phyloP scores from a whole-genome alignment of 2,113 vertebrate genomes.

The Lanius collurio region DNA sequence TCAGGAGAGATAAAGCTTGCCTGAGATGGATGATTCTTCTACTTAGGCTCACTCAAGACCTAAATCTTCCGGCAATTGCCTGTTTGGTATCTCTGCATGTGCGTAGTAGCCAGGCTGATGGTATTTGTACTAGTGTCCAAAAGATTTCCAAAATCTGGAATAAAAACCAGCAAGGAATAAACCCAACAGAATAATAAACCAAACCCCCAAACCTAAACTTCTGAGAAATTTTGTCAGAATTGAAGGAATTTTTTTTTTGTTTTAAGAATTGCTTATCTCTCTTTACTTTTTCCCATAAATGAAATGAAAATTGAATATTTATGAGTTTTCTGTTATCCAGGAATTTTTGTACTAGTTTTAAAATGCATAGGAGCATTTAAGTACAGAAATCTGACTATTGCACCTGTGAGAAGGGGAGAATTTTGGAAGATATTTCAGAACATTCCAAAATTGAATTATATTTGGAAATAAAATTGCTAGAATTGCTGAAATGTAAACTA shows the following conservation, averaged over 20 bases:
- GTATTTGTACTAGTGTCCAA: not conserved
- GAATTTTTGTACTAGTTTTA: not conserved
- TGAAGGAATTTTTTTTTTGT: not conserved
- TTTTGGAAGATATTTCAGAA: not conserved
- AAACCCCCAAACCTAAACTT: rapidly evolving
- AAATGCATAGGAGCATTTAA: not conserved
- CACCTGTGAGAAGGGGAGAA: not conserved
- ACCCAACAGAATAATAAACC: not conserved
- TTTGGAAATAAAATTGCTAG: not conserved
- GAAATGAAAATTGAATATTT: not conserved
- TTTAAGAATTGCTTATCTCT: not conserved
- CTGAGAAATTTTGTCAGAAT: not conserved
- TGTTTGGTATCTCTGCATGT: not conserved
- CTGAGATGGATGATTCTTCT: not conserved
- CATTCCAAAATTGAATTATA: not conserved
- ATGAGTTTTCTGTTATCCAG: not conserved
- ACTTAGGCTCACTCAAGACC: not conserved
- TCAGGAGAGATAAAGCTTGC: not conserved
- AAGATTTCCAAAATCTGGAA: not conserved
- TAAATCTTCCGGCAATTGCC: not conserved
- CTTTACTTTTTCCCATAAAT: not conserved
- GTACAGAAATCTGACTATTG: not conserved
- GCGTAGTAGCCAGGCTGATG: not conserved
- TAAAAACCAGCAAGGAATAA: not conserved
- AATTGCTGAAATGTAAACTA: not conserved